phyloP scores from a whole-genome alignment of 2,888 invertebrate genomes.

The Fabriciana adippe region DNA sequence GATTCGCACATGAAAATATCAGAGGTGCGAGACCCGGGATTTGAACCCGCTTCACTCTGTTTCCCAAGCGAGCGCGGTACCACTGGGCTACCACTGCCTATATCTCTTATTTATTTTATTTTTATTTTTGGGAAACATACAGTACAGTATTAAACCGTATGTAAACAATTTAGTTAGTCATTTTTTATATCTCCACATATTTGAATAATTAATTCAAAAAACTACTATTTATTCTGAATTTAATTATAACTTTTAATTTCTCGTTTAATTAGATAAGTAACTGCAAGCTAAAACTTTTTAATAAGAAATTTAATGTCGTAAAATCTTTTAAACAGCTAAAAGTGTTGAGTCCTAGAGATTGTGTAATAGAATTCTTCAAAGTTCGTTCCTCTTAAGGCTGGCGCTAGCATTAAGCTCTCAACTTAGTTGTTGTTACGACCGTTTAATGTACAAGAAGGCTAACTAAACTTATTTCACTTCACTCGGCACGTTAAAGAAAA shows the following conservation, averaged over 20 bases:
- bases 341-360: background rate
- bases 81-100: too few relatives aligned
- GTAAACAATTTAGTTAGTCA: too few relatives aligned
- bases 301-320: background rate
- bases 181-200: background rate
- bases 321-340: background rate
- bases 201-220: too few relatives aligned
- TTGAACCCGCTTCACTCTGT: too few relatives aligned
- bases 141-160: too few relatives aligned
- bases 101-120: too few relatives aligned
- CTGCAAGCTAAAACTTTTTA: background rate
- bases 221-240: too few relatives aligned
- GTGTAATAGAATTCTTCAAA: constrained; percentile 10
- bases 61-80: too few relatives aligned
- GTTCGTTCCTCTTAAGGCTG: constrained; percentile 1
- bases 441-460: constrained; percentile 14
- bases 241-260: background rate
- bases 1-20: too few relatives aligned
- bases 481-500: background rate
- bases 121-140: too few relatives aligned
- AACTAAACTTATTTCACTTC: background rate
- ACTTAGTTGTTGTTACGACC: constrained; percentile 5
- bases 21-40: too few relatives aligned
- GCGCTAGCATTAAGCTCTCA: constrained; percentile 11
- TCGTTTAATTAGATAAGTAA: background rate